phyloP scores from a whole-genome alignment of 2,113 vertebrate genomes.

The Dicentrarchus labrax region DNA sequence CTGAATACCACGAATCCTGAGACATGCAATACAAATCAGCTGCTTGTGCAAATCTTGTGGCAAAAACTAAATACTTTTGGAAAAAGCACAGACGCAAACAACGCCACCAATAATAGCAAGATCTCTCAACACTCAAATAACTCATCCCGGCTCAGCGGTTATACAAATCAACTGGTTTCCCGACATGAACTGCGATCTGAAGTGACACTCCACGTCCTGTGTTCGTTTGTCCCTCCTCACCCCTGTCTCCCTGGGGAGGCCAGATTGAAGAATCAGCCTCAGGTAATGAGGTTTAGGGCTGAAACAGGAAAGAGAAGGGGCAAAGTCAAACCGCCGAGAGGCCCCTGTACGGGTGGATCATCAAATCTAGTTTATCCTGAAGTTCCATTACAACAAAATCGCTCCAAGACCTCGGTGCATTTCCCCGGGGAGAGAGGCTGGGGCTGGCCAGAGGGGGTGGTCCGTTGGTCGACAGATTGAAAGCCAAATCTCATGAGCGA shows the following conservation, averaged over 20 bases:
- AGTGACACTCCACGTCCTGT: slow-evolving; percentile 63
- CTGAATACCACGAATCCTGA: not conserved
- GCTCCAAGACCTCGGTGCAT: slow-evolving; percentile 56
- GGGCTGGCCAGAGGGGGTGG: slow-evolving; percentile 22
- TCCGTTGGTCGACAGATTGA: slow-evolving; percentile 52
- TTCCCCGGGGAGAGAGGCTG: slow-evolving; percentile 43
- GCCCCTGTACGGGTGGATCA: slow-evolving; percentile 47
- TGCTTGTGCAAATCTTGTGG: not conserved
- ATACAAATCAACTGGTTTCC: slow-evolving; percentile 38
- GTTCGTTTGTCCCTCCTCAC: slow-evolving; percentile 39
- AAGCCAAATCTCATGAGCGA: slow-evolving; percentile 54
- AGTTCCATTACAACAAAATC: slow-evolving; percentile 71
- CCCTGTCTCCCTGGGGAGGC: slow-evolving; percentile 24
- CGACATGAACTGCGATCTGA: slow-evolving; percentile 36
- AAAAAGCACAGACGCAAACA: not conserved
- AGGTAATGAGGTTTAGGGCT: slow-evolving; percentile 67
- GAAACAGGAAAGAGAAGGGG: slow-evolving; percentile 1
- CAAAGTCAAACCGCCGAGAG: slow-evolving; percentile 27
- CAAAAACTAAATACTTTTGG: not conserved
- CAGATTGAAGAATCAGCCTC: slow-evolving; percentile 30
- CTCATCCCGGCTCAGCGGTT: not conserved
- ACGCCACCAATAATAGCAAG: not conserved
- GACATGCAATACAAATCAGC: not conserved
- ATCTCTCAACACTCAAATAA: not conserved
- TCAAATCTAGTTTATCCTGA: slow-evolving; percentile 76